These are phyloP conservation scores for Zaprionus taronus DNA, from an alignment of 1,140 invertebrate genomes.

Conservation along the genomic window DNA sequence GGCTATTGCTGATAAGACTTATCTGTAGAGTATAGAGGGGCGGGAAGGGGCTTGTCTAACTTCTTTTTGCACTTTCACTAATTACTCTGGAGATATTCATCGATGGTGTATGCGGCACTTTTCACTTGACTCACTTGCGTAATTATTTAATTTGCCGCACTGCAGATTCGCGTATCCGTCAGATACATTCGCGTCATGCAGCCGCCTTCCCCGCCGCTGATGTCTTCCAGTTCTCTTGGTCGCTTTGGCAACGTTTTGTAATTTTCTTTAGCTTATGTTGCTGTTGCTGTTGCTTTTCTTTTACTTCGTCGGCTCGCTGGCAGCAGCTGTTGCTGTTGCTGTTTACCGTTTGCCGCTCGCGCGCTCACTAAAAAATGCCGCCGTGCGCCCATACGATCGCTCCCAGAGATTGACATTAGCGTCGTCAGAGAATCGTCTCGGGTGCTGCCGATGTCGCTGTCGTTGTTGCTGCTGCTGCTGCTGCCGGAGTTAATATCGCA, in stretches of 20 bases:
- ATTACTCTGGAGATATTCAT: not conserved
- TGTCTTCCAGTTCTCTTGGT: constrained; percentile 37
- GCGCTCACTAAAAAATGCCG: constrained; percentile 66
- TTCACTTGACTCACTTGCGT: constrained; percentile 49
- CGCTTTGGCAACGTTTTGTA: constrained; percentile 34
- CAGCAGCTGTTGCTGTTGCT: constrained; percentile 56
- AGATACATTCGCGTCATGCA: constrained; percentile 21
- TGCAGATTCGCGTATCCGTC: constrained; percentile 34
- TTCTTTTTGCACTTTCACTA: not conserved
- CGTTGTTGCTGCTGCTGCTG: constrained; percentile 17
- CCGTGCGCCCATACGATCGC: constrained; percentile 43
- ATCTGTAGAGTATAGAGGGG: not conserved
- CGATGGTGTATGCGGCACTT: not conserved
- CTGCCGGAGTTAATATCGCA: not conserved
- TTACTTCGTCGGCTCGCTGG: constrained; percentile 14
- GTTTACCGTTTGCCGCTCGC: constrained; percentile 79
- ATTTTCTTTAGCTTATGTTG: constrained; percentile 22
- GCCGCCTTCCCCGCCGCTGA: not conserved
- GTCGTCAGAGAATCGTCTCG: constrained; percentile 49
- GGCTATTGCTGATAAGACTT: constrained; percentile 5
- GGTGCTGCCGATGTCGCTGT: constrained; percentile 38
- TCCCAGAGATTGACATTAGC: constrained; percentile 49
- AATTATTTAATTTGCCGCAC: constrained; percentile 32
- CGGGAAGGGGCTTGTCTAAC: not conserved
- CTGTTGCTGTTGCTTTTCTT: constrained; percentile 27